Percentiles rank a stretch among this genome's conserved stretches.
These are phyloP conservation scores for Oxytorus armatus DNA, from an alignment of 2,888 invertebrate species.

Conservation along the genomic window DNA sequence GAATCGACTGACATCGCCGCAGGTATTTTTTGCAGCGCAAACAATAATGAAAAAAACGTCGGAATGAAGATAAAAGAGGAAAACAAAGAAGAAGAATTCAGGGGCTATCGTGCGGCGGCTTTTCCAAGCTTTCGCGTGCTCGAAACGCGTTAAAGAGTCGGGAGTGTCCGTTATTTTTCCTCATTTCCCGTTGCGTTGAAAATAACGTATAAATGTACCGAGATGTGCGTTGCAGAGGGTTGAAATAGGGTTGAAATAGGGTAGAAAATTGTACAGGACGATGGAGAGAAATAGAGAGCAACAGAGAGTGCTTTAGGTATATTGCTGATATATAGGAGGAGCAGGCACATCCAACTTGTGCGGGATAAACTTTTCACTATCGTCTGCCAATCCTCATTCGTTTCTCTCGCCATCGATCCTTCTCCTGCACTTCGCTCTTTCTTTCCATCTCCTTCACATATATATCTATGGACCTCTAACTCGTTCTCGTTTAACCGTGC, in stretches of 20 bases:
- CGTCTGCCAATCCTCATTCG: constrained; percentile 55
- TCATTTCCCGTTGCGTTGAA: constrained; percentile 51
- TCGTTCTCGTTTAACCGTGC: constrained; percentile 48
- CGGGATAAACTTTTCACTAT: constrained; percentile 58
- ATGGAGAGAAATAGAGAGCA: constrained; percentile 4
- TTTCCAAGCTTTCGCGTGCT: constrained; percentile 21
- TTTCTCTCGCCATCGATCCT: constrained; percentile 44
- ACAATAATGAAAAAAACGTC: constrained; percentile 29
- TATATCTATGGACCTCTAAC: constrained; percentile 20
- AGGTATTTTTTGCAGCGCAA: constrained; percentile 17
- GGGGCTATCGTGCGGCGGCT: background rate
- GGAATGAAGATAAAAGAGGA: background rate
- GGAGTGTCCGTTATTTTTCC: constrained; percentile 45
- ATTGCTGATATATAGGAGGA: background rate
- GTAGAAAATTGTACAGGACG: constrained; percentile 1
- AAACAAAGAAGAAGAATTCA: background rate
- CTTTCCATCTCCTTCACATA: background rate
- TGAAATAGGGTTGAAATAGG: background rate
- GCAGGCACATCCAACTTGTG: constrained; percentile 8
- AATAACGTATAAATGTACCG: constrained; percentile 14
- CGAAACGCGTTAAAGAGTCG: constrained; percentile 22
- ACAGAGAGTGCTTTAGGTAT: constrained; percentile 9
- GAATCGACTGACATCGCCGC: constrained; percentile 26
- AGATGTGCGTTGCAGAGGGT: background rate
- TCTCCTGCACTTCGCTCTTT: constrained; percentile 11